Evolutionary conservation across 2,113 vertebrate species (phyloP).

Genomic region (Oreochromis spilurus): DNA sequence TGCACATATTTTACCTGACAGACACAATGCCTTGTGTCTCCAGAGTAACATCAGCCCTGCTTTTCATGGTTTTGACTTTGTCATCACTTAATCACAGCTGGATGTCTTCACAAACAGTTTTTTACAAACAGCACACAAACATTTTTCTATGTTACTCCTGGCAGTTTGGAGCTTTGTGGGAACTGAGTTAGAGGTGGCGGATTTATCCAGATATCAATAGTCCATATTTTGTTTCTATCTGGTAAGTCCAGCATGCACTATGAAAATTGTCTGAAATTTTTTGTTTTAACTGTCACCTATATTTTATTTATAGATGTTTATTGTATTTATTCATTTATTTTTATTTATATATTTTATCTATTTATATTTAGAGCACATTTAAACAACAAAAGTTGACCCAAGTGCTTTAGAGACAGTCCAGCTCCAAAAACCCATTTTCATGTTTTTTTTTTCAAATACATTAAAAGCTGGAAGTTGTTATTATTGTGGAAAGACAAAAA

Average conservation of each 20-base stretch:
- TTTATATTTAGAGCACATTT: background rate
- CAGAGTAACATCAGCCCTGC: background rate
- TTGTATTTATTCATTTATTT: fast-evolving
- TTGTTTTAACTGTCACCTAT: background rate
- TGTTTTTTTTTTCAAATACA: background rate
- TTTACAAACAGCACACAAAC: background rate
- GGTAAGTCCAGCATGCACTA: background rate
- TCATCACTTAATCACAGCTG: fast-evolving
- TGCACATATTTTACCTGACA: background rate
- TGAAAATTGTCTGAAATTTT: background rate
- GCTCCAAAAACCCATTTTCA: background rate
- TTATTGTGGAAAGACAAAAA: background rate
- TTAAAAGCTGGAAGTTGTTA: fast-evolving
- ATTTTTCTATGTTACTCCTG: background rate
- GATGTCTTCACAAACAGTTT: background rate
- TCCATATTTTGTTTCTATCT: background rate
- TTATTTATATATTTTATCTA: background rate
- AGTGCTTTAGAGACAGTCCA: fast-evolving
- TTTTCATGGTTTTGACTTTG: fast-evolving
- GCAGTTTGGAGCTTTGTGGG: background rate
- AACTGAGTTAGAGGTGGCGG: background rate
- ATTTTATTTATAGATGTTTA: background rate
- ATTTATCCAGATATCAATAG: background rate
- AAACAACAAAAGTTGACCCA: background rate
- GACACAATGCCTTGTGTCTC: background rate